Evolutionary conservation across 2,113 vertebrate species (phyloP).

Genomic region (Aspiorhynchus laticeps): DNA sequence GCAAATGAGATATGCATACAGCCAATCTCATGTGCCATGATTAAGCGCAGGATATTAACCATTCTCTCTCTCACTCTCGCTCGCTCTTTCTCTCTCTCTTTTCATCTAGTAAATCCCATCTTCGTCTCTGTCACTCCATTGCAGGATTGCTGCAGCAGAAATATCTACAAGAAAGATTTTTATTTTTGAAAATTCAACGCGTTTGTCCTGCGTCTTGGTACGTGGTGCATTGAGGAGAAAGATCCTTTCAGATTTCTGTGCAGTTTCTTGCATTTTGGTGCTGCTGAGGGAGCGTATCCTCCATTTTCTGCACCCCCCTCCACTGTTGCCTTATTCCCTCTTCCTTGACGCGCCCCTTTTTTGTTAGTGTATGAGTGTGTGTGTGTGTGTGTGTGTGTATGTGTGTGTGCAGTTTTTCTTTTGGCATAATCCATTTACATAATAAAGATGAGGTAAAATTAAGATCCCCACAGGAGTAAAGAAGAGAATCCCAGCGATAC

Average conservation of each 20-base stretch:
- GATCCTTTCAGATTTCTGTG: constrained; percentile 14
- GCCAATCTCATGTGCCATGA: constrained; percentile 88
- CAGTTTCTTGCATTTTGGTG: constrained; percentile 20
- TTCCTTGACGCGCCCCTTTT: constrained; percentile 33
- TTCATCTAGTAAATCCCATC: constrained; percentile 52
- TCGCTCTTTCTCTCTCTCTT: neutral
- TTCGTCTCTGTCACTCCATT: constrained; percentile 47
- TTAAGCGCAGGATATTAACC: constrained; percentile 89
- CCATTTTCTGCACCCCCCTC: constrained; percentile 19
- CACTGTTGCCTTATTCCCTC: constrained; percentile 30
- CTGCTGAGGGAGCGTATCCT: constrained; percentile 42
- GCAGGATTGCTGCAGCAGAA: constrained; percentile 45
- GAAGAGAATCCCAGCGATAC: constrained; percentile 78
- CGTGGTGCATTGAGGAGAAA: neutral
- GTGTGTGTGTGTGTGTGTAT: neutral
- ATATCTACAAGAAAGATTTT: constrained; percentile 30
- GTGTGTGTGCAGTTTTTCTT: constrained; percentile 54
- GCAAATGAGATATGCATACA: constrained; percentile 93
- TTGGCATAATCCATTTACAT: constrained; percentile 88
- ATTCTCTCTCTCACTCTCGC: constrained; percentile 65
- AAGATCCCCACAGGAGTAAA: constrained; percentile 67
- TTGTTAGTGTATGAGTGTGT: constrained; percentile 19
- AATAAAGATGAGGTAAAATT: constrained; percentile 82
- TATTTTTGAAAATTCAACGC: neutral
- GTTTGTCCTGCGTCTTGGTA: constrained; percentile 46